A percentile compares a stretch with the other conserved stretches of the same genome.
Evolutionary conservation across 2,797 vertebrate species (phyloP).

Genomic region (Rhyacichthys aspro): DNA sequence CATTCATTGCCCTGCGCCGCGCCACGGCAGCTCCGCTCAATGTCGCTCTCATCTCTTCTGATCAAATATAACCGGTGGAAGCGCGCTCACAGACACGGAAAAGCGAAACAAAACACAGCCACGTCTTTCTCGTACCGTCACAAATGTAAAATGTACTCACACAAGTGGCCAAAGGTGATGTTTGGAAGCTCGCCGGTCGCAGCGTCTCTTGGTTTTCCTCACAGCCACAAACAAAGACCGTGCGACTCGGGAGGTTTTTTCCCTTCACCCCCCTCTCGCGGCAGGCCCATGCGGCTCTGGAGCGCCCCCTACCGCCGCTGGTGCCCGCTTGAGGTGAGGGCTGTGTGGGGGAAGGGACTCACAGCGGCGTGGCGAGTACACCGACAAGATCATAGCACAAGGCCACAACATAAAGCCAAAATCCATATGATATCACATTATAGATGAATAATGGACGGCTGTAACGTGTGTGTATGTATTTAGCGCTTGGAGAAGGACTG

Average conservation of each 20-base stretch:
- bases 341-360: constrained; percentile 63
- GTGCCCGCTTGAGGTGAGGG: constrained; percentile 50
- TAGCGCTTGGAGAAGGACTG: too few species aligned
- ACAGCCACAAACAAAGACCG: constrained; percentile 84
- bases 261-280: constrained; percentile 53
- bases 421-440: too few species aligned
- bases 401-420: not conserved
- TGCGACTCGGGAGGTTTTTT: constrained; percentile 74
- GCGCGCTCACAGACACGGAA: not conserved
- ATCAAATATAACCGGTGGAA: constrained; percentile 2
- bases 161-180: constrained; percentile 50
- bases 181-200: constrained; percentile 64
- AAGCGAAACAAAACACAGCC: not conserved
- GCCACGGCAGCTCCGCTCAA: constrained; percentile 61
- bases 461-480: too few species aligned
- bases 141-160: constrained; percentile 47
- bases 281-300: constrained; percentile 61
- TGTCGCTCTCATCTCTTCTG: constrained; percentile 59
- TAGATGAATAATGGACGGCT: too few species aligned
- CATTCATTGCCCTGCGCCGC: constrained; percentile 80
- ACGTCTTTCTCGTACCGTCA: fast-evolving
- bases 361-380: not conserved
- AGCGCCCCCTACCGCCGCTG: constrained; percentile 74
- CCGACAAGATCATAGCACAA: not conserved
- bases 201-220: constrained; percentile 74